Conservation (phyloP, 2,113 vertebrate species). For the Thunnus thynnus region DNA sequence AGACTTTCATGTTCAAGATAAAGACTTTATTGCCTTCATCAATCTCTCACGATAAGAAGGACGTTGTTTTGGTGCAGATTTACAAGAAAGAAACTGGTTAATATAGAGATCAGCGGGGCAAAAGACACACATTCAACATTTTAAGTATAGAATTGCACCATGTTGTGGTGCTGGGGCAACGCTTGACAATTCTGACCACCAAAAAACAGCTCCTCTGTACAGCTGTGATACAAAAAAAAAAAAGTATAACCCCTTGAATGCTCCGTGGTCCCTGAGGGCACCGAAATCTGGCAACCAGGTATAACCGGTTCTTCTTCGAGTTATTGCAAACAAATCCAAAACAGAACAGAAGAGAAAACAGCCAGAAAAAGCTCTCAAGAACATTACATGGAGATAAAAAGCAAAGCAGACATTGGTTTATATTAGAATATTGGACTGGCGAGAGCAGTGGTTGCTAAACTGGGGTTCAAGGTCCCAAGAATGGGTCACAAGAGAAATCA, state of each 20-base stretch:
- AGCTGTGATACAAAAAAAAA: not conserved
- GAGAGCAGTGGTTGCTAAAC: not conserved
- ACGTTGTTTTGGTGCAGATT: not conserved
- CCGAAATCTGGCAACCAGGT: not conserved
- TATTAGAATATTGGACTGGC: not conserved
- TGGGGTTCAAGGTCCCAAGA: not conserved
- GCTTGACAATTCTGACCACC: not conserved
- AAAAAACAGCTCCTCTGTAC: not conserved
- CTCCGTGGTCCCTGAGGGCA: not conserved
- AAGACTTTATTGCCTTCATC: no score
- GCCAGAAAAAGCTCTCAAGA: not conserved
- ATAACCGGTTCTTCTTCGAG: not conserved
- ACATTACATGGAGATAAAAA: no score
- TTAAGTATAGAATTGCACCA: not conserved
- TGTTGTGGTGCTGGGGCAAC: not conserved
- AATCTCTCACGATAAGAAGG: not conserved
- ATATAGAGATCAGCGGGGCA: no score
- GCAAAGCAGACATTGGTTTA: no score
- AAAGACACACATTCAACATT: no score
- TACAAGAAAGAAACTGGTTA: no score
- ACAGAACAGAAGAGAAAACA: not conserved
- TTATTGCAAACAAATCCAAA: not conserved
- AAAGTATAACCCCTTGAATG: not conserved
- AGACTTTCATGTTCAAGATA: no score
- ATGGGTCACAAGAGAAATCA: not conserved